Base-by-base conservation (phyloP, 2,888 invertebrate species). In the Patella depressa region DNA sequence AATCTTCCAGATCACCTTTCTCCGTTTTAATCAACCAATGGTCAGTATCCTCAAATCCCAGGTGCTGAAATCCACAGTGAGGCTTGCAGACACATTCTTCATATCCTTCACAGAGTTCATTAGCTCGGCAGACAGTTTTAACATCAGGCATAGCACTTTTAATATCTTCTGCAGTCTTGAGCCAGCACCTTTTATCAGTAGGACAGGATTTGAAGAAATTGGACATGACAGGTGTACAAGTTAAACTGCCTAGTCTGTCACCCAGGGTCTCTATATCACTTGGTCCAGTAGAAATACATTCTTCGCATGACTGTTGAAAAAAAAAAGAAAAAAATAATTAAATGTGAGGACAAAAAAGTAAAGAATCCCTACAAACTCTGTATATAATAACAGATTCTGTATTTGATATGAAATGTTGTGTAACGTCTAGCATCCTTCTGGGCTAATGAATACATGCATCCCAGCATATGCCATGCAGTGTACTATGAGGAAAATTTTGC, bases 261-360 rank as follows among this genome's bases (percentile, higher is more conserved):
- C 81, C 81, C 53, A 82, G 78, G 70, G 80, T 81, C 53, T 82
- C 83, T n/a, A 82, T 82, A 57, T 84, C 83, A 54, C 76, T 14
- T 3, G 76, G 69, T 9, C 34, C 19, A 14, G 65, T 72, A 29
- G 69, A 57, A 29, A 70, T 57, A 76, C 78, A 78, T 34, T 74
- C 74, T 9, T 53, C 69, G 53, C 74, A 74, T 14, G 69, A 19
- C 45, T 74, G 45, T 45, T 45, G 9, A 45, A 45, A 45, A 1
- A 45, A 45, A 45, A 9, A 45, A 4, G 3, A 5, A 34, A 9
- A 45, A 45, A 45, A 9, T 1, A 45, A 45, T 45, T 45, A 45
- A 45, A 45, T 45, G 34, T 5, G 34, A 45, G 34, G 34, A 45
- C 34, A 45, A 45, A 45, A 45, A 45, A 45, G 34, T 45, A 45